Evolutionary conservation across 2,888 invertebrate species (phyloP), one percentile per base, ranked within the genome.

Genomic region (Clitarchus hookeri): DNA sequence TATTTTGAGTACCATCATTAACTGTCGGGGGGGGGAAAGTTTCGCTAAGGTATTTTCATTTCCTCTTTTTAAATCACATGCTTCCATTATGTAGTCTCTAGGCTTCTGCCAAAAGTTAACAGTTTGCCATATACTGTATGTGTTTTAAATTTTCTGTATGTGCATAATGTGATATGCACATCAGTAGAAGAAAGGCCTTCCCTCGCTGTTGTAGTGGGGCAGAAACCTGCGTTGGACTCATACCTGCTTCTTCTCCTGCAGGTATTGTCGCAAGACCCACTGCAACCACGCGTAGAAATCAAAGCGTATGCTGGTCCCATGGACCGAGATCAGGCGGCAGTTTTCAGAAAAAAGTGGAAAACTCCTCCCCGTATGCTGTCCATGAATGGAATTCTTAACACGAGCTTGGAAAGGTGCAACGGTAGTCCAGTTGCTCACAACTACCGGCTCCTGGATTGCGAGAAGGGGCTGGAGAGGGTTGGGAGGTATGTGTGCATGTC

Each of bases 221-320:
- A 36, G 36, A 36, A 36, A 36, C 2, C 4, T 36, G 36, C 36
- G 36, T 36, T 36, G 36, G 36, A 4, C 36, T 36, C 36, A 36
- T 4, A 36, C 2, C 36, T 36, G 36, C 36, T 36, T 36, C 36
- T 36, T 36, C 36, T 4, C 36, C 36, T 36, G 19, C 89, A 96
- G 96, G 93, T 93, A 78, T 91, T 95, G 87, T 94, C 94, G 90
- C 90, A 89, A 16, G 95, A 96, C 91, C 95, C 95, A 0, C 91
- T 96, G 16, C 94, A 94, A 89, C 95, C 96, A 0, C 93, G 95
- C 84, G 91, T 95, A 89, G 96, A 96, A 93, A 96, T 97, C 88
- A 94, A 94, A 90, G 98, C 98, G 0, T 95, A 95, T 92, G 98
- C 98, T 13, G 98, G 98, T 0, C 98, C 98, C 26, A 98, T 98